Base-by-base conservation (phyloP, 2,113 vertebrate species). In the Accipiter virgatus region DNA sequence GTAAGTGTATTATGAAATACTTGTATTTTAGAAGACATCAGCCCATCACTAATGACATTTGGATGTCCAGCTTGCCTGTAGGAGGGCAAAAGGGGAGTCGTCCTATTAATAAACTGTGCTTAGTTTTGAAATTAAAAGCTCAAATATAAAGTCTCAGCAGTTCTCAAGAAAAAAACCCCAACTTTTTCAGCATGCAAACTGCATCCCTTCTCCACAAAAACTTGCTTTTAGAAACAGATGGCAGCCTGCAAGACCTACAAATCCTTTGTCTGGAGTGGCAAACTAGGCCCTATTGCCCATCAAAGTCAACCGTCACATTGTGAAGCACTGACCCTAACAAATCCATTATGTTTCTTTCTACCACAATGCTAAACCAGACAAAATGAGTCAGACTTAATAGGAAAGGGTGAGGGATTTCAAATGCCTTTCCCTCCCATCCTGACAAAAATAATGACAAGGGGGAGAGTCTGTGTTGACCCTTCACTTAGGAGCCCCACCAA, bases 271-370 rank as follows among this genome's bases (percentile, higher is more conserved):
- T 95, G 92, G 94, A 95, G 91, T 81, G 77, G 62, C 95, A 96
- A 96, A 97, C 92, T 62, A 87, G 95, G 91, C 73, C 93, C 91
- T 93, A 61, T 43, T 94, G 96, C 91, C 94, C 94, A 97, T 91
- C 96, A 97, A 95, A 98, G 96, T 97, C 96, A 97, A 92, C 86
- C 50, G 11, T 73, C 95, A 90, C 96, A 97, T 98, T 97, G 94
- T 96, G 96, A 98, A 96, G 97, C 97, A 95, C 73, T 97, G 98
- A 98, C 97, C 97, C 98, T 94, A 96, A 96, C 94, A 97, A 98
- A 98, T 97, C 86, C 96, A 97, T 98, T 98, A 95, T 97, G 91
- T 94, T 97, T 94, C 96, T 97, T 96, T 95, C 93, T 95, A 94
- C 92, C 89, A 85, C 85, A 93, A 95, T 16, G 92, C 86, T 91